These are phyloP conservation scores for Mesorhabditis belari DNA, from an alignment of 2,888 invertebrate genomes.

Conservation along the genomic window DNA sequence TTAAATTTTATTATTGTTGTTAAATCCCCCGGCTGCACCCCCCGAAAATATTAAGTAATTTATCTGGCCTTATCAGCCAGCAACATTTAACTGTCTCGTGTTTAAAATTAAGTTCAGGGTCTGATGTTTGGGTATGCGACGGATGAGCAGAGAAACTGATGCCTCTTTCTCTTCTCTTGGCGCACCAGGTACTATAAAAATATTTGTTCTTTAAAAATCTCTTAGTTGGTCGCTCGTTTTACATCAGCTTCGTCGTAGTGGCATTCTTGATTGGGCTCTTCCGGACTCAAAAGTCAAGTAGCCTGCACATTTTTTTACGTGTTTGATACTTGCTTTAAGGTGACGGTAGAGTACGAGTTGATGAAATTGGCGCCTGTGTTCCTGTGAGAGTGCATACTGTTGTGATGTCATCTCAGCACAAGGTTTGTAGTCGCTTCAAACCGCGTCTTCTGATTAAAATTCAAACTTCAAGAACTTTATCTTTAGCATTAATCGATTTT, in stretches of 20 bases:
- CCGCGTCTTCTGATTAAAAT: too few relatives aligned
- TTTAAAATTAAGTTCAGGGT: slow-evolving; percentile 65
- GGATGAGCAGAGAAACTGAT: slow-evolving; percentile 91
- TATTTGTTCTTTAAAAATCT: too few relatives aligned
- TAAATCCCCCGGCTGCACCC: too few relatives aligned
- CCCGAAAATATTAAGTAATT: neutral
- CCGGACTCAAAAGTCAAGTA: slow-evolving; percentile 67
- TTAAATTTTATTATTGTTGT: too few relatives aligned
- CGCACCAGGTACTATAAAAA: slow-evolving; percentile 82
- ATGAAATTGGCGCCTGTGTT: slow-evolving; percentile 90
- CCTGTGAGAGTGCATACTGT: slow-evolving; percentile 91
- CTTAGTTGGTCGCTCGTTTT: too few relatives aligned
- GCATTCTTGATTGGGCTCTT: slow-evolving; percentile 86
- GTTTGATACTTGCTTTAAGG: slow-evolving; percentile 61
- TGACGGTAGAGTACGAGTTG: slow-evolving; percentile 88
- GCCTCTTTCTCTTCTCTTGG: slow-evolving; percentile 84
- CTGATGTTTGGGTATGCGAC: slow-evolving; percentile 97
- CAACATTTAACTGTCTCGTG: neutral
- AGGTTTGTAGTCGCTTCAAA: slow-evolving; percentile 74
- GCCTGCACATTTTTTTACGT: neutral
- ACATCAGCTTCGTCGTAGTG: slow-evolving; percentile 77
- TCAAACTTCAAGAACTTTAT: neutral
- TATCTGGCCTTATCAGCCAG: neutral
- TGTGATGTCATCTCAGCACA: slow-evolving; percentile 91
- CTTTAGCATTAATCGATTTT: neutral